A percentile compares a stretch with the other conserved stretches of the same genome.
Evolutionary conservation across 2,113 vertebrate species (phyloP).

Genomic region (Lucifuga dentata): DNA sequence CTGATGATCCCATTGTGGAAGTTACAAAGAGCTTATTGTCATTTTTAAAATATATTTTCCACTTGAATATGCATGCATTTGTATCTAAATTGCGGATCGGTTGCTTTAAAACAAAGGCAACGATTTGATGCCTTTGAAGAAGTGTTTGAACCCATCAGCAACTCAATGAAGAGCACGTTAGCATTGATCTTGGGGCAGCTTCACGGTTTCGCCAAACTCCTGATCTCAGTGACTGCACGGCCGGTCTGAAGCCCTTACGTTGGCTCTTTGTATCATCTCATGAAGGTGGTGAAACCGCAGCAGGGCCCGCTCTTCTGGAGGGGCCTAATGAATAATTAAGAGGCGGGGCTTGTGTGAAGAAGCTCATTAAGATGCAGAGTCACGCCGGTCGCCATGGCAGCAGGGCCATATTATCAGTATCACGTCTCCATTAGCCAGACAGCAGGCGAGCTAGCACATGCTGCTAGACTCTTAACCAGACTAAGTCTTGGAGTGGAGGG

Average conservation of each 20-base stretch:
- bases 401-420: conserved; percentile 55
- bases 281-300: conserved; percentile 35
- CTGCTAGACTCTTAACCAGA: not conserved
- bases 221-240: not conserved
- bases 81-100: not conserved
- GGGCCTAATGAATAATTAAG: conserved; percentile 76
- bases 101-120: not conserved
- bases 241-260: not conserved
- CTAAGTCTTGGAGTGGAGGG: conserved; percentile 1
- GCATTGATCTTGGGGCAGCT: conserved; percentile 10
- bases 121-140: not conserved
- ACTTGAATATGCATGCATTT: not conserved
- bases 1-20: not conserved
- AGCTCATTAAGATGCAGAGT: conserved; percentile 77
- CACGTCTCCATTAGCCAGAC: conserved; percentile 35
- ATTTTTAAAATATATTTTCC: not conserved
- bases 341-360: conserved; percentile 61
- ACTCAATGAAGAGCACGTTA: conserved; percentile 30
- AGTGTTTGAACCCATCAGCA: not conserved
- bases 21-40: not conserved
- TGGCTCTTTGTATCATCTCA: conserved; percentile 25
- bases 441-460: not conserved
- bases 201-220: conserved; percentile 13
- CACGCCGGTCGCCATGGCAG: conserved; percentile 72
- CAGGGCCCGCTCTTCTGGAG: conserved; percentile 39